Percentiles rank a stretch among this genome's conserved stretches.
Conservation (phyloP, 92 coral and sea anemone species). For the Paragorgia papillata region DNA sequence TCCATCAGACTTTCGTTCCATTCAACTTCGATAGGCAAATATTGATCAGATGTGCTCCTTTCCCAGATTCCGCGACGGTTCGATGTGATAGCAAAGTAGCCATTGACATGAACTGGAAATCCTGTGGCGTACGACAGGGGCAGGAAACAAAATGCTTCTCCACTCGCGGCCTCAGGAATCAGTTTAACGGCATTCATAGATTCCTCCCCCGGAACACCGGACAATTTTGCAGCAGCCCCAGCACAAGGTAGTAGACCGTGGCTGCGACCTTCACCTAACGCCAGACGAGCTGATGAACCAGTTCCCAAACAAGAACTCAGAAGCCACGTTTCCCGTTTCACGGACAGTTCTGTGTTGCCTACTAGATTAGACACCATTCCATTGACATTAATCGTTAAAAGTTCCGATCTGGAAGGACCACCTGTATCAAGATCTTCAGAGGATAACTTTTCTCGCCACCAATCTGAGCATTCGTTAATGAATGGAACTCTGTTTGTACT, state of each 20-base stretch:
- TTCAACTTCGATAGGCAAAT: constrained; percentile 67
- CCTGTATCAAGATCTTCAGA: background rate
- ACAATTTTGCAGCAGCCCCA: constrained; percentile 59
- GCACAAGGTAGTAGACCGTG: constrained; percentile 68
- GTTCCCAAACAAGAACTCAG: constrained; percentile 56
- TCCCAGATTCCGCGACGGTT: constrained; percentile 89
- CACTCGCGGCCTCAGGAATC: constrained; percentile 27
- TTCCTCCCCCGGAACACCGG: background rate
- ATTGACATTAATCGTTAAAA: background rate
- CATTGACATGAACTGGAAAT: constrained; percentile 75
- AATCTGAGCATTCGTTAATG: constrained; percentile 61
- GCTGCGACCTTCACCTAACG: constrained; percentile 54
- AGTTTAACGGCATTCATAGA: background rate
- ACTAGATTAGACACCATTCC: background rate
- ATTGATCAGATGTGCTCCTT: constrained; percentile 61
- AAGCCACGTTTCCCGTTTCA: constrained; percentile 56
- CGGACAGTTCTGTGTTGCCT: constrained; percentile 39
- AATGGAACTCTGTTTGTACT: background rate
- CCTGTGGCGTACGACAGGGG: constrained; percentile 80
- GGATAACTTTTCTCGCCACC: constrained; percentile 19
- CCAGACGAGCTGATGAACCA: constrained; percentile 57
- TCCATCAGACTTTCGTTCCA: constrained; percentile 75
- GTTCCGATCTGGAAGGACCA: background rate
- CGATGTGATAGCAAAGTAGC: constrained; percentile 78
- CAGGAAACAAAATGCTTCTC: constrained; percentile 80